These are phyloP conservation scores for Pinctada fucata DNA, from an alignment of 2,888 invertebrate genomes.

Conservation along the genomic window DNA sequence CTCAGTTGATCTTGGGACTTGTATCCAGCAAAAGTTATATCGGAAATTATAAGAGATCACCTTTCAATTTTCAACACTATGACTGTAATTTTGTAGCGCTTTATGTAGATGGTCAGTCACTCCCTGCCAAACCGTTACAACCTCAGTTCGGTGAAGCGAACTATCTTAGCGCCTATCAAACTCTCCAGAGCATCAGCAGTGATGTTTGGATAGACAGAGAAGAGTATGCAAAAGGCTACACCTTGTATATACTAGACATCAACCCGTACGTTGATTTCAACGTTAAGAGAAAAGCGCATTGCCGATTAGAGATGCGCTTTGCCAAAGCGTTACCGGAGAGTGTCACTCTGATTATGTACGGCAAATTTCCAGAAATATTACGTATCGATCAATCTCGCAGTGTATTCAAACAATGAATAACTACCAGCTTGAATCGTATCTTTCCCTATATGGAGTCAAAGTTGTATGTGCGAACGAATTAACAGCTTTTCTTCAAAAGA, in stretches of 20 bases:
- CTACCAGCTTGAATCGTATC: background rate
- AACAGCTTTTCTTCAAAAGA: background rate
- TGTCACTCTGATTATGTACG: too few species aligned
- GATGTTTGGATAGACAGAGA: too few species aligned
- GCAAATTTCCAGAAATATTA: too few species aligned
- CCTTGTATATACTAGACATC: too few species aligned
- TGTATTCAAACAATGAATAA: too few species aligned
- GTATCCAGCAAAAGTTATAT: constrained; percentile 32
- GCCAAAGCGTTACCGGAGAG: too few species aligned
- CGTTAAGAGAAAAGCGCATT: too few species aligned
- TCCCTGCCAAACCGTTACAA: background rate
- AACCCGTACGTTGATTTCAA: too few species aligned
- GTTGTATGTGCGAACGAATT: constrained; percentile 3
- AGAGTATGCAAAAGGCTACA: too few species aligned
- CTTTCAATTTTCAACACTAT: constrained; percentile 32
- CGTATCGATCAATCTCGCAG: too few species aligned
- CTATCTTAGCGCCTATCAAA: background rate
- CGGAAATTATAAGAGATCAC: constrained; percentile 37
- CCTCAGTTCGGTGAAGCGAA: background rate
- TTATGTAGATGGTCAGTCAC: background rate
- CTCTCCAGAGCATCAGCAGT: background rate
- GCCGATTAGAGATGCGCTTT: too few species aligned
- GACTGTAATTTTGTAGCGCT: background rate
- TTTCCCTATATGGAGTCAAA: background rate
- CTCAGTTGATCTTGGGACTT: constrained; percentile 8